Percentiles rank a stretch among this genome's conserved stretches.
Evolutionary conservation across 2,797 vertebrate species (phyloP).

Genomic region (Sylvia borin): DNA sequence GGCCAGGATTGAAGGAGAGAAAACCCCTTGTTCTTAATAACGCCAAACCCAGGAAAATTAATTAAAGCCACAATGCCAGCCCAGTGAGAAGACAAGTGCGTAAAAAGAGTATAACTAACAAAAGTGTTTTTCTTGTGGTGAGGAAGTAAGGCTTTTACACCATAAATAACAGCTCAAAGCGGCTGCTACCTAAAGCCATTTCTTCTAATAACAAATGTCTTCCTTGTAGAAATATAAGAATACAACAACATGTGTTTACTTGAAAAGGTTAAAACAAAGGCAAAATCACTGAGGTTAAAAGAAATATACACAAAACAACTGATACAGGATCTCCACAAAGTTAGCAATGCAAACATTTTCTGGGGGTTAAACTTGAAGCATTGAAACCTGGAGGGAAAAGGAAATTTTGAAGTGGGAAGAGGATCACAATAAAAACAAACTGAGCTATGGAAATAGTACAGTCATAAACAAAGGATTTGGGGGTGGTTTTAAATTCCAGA

Average conservation of each 20-base stretch:
- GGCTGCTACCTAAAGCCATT: background rate
- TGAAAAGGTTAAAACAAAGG: conserved; percentile 3
- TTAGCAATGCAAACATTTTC: background rate
- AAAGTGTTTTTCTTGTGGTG: background rate
- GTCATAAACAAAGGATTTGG: background rate
- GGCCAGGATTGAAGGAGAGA: background rate
- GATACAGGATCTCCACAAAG: background rate
- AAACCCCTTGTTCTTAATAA: background rate
- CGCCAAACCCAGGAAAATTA: background rate
- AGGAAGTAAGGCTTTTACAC: background rate
- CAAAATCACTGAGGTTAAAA: background rate
- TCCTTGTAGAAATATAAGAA: background rate
- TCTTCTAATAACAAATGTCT: background rate
- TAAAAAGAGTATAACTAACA: background rate
- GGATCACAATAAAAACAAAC: background rate
- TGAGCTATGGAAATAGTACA: background rate
- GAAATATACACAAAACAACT: background rate
- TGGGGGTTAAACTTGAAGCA: background rate
- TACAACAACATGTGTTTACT: background rate
- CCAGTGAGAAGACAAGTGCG: background rate
- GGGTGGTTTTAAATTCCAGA: background rate
- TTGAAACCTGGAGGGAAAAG: background rate
- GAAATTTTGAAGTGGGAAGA: background rate
- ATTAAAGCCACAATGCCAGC: background rate
- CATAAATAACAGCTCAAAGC: background rate